Evolutionary conservation across 2,797 vertebrate genomes (phyloP).

Genomic region (Columba guinea): DNA sequence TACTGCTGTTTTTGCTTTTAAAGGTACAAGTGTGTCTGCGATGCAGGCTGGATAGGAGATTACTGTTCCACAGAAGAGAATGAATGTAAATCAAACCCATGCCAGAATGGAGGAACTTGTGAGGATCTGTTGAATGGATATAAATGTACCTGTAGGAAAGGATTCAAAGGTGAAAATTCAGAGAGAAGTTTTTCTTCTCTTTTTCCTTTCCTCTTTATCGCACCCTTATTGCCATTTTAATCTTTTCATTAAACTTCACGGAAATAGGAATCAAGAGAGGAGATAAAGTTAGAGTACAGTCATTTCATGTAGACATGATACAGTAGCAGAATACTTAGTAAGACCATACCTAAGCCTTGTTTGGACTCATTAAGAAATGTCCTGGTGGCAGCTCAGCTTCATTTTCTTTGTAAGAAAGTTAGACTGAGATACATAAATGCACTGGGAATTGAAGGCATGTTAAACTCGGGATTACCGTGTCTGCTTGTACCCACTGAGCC

Average conservation of each 20-base stretch:
- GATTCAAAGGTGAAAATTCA: conserved; percentile 85
- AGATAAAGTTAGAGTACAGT: neutral
- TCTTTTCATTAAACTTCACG: neutral
- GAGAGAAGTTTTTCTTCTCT: neutral
- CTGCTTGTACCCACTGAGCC: neutral
- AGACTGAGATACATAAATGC: neutral
- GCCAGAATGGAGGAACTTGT: conserved; percentile 88
- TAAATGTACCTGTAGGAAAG: conserved; percentile 84
- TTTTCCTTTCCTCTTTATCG: neutral
- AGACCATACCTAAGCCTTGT: neutral
- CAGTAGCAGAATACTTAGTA: neutral
- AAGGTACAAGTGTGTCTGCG: conserved; percentile 89
- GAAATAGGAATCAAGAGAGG: neutral
- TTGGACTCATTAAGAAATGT: neutral
- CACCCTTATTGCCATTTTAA: neutral
- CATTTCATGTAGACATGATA: neutral
- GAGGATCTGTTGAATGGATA: conserved; percentile 85
- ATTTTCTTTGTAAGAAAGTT: neutral
- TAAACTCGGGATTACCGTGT: neutral
- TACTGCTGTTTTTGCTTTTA: neutral
- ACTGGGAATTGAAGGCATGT: neutral
- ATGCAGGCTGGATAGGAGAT: conserved; percentile 86
- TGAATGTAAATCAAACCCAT: conserved; percentile 90
- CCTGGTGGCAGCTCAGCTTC: neutral
- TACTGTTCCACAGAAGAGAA: conserved; percentile 89